Percentiles rank a stretch among this genome's conserved stretches.
These are phyloP conservation scores for Elephas maximus DNA, from an alignment of 2,113 vertebrate genomes.

Conservation along the genomic window DNA sequence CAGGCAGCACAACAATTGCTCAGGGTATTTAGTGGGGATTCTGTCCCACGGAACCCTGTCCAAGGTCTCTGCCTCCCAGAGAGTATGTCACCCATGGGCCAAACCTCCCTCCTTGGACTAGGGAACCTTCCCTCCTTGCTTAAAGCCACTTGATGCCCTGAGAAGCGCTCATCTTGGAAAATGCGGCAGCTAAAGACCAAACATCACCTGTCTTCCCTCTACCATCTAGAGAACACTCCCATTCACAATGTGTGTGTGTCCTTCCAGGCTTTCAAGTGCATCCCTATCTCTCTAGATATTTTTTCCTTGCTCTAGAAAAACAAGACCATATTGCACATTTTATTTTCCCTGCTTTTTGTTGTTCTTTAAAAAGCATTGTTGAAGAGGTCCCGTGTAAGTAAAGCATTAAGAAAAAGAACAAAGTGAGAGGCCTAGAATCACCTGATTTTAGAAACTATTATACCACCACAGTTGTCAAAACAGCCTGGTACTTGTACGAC, in stretches of 20 bases:
- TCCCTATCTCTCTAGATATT: background rate
- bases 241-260: background rate
- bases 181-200: background rate
- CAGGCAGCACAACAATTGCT: background rate
- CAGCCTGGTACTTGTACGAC: no score
- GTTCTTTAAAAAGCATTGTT: background rate
- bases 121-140: background rate
- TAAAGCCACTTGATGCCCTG: no score
- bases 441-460: no score
- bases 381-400: no score
- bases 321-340: background rate
- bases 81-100: background rate
- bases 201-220: background rate
- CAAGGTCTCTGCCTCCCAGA: background rate
- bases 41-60: background rate
- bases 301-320: slow-evolving; percentile 11
- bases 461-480: no score
- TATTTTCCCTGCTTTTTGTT: background rate
- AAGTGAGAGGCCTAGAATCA: no score
- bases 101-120: background rate
- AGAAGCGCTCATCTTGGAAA: background rate
- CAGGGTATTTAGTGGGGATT: background rate
- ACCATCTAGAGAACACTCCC: background rate
- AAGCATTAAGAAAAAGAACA: no score
- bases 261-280: background rate